Percentiles rank a stretch among this genome's conserved stretches.
Evolutionary conservation across 2,113 vertebrate species (phyloP).

Genomic region (Atrichornis clamosus): DNA sequence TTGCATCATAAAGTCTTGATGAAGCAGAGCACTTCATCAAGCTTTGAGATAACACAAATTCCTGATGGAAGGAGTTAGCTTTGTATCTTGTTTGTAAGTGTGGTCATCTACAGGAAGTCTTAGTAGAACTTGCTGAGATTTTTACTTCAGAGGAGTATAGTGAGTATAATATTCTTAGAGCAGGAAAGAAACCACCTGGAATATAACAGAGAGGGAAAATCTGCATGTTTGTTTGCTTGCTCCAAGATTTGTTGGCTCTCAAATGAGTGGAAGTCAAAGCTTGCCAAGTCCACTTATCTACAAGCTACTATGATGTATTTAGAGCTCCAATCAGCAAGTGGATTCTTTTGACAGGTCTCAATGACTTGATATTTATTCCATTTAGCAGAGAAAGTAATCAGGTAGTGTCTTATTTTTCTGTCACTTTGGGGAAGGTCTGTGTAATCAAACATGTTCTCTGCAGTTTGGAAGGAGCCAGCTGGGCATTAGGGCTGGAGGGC

Average conservation of each 20-base stretch:
- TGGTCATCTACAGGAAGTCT: too few relatives aligned
- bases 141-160: background rate
- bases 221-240: background rate
- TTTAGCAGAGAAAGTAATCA: background rate
- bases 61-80: background rate
- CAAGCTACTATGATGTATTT: background rate
- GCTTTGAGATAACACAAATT: background rate
- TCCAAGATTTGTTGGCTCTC: background rate
- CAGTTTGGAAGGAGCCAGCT: background rate
- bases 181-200: background rate
- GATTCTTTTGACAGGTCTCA: background rate
- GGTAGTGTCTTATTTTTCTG: background rate
- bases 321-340: background rate
- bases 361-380: background rate
- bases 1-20: background rate
- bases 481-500: too few relatives aligned
- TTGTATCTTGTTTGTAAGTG: background rate
- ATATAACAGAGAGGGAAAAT: background rate
- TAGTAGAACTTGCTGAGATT: background rate
- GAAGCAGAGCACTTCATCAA: background rate
- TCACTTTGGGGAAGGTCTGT: background rate
- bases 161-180: background rate
- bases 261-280: background rate
- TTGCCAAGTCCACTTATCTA: rapidly evolving
- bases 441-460: background rate